These are phyloP conservation scores for Dorcus parallelipipedus DNA, from an alignment of 2,888 invertebrate species.

Conservation along the genomic window DNA sequence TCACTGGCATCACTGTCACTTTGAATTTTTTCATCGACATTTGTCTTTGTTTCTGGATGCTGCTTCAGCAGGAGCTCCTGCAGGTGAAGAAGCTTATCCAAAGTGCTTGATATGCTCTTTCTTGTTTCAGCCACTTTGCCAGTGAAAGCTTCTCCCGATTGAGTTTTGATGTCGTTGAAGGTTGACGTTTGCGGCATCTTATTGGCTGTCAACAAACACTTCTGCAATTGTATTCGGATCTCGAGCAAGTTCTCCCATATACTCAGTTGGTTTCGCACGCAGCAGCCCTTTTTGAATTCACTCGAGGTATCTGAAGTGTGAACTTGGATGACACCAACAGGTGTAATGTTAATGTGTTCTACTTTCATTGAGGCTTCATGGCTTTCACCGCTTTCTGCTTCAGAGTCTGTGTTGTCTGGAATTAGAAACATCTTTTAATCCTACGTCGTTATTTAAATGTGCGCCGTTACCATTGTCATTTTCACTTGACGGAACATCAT, in stretches of 20 bases:
- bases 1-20: conserved; percentile 13
- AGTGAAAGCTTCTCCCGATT: conserved; percentile 51
- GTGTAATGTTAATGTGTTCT: too few species aligned
- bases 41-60: conserved; percentile 67
- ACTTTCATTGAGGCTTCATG: too few species aligned
- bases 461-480: conserved; percentile 29
- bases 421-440: too few species aligned
- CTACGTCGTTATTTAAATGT: too few species aligned
- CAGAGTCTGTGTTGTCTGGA: too few species aligned
- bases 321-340: too few species aligned
- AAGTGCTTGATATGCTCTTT: conserved; percentile 54
- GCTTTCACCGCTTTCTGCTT: too few species aligned
- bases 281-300: conserved; percentile 51
- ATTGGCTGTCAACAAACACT: conserved; percentile 71
- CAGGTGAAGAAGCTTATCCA: conserved; percentile 63
- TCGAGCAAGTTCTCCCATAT: conserved; percentile 86
- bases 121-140: conserved; percentile 54
- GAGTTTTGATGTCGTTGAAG: conserved; percentile 49
- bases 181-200: conserved; percentile 68
- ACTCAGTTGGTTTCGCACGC: conserved; percentile 67
- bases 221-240: conserved; percentile 83
- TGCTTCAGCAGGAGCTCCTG: conserved; percentile 60
- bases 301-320: background rate
- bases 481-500: conserved; percentile 32
- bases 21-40: conserved; percentile 32